These are phyloP conservation scores for Psittacus erithacus DNA, from an alignment of 2,113 vertebrate species.

Conservation along the genomic window DNA sequence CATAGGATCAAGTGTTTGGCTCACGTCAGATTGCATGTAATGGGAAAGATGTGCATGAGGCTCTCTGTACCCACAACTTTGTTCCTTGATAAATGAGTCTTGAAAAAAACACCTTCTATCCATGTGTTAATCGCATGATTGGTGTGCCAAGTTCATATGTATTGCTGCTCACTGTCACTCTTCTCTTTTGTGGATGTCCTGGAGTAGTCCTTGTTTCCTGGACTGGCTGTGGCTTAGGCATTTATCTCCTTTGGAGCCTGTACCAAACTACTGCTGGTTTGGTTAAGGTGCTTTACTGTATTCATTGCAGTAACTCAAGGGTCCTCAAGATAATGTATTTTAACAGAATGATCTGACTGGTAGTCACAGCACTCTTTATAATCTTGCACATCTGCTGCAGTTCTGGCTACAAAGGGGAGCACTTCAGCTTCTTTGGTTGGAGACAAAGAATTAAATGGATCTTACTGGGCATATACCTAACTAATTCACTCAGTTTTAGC, in stretches of 20 bases:
- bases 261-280: neutral
- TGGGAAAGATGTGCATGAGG: neutral
- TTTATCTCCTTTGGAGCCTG: neutral
- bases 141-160: neutral
- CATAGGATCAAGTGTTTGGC: neutral
- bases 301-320: neutral
- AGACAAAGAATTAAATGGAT: neutral
- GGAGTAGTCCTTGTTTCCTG: neutral
- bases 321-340: neutral
- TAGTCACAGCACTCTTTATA: neutral
- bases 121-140: neutral
- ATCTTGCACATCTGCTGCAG: neutral
- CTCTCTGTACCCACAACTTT: neutral
- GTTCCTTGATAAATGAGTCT: neutral
- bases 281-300: neutral
- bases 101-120: neutral
- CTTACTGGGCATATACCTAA: neutral
- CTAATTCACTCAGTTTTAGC: neutral
- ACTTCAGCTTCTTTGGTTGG: neutral
- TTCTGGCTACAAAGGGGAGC: neutral
- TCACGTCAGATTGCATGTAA: neutral
- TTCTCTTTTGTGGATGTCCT: neutral
- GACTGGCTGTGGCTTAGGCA: neutral
- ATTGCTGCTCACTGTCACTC: neutral
- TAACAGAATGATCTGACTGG: neutral